Evolutionary conservation across 2,113 vertebrate species (phyloP).

Genomic region (Bubo scandiacus): DNA sequence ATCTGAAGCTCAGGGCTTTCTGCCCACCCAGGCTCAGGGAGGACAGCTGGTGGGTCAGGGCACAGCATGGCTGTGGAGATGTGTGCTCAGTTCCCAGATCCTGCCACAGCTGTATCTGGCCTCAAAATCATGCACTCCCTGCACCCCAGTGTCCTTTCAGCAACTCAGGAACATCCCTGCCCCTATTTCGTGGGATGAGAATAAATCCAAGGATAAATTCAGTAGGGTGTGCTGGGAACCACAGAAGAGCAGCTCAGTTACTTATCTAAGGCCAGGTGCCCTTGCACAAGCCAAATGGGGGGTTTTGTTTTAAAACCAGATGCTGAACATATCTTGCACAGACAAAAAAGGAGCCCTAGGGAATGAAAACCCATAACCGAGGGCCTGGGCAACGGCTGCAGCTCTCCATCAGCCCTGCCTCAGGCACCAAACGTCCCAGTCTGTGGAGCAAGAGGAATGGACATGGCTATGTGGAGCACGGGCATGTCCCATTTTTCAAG

Average conservation of each 20-base stretch:
- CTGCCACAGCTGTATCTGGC: background rate
- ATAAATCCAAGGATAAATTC: background rate
- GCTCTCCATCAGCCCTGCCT: rapidly evolving
- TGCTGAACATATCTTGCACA: background rate
- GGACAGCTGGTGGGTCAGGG: background rate
- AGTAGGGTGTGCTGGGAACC: background rate
- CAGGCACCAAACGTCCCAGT: background rate
- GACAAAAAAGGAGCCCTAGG: background rate
- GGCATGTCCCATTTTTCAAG: rapidly evolving
- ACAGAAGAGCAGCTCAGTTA: background rate
- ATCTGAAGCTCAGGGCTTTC: background rate
- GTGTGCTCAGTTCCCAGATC: background rate
- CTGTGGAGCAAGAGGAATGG: background rate
- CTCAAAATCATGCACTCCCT: background rate
- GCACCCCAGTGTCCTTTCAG: background rate
- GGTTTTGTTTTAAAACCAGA: background rate
- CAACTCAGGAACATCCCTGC: background rate
- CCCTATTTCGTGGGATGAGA: rapidly evolving
- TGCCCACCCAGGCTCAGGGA: background rate
- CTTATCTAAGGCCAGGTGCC: background rate
- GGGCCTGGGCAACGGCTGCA: background rate
- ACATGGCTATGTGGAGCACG: rapidly evolving
- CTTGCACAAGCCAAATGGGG: background rate
- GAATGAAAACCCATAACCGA: background rate
- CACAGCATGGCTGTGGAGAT: rapidly evolving